Evolutionary conservation across 1,140 invertebrate species (phyloP).

Genomic region (Atta texana): DNA sequence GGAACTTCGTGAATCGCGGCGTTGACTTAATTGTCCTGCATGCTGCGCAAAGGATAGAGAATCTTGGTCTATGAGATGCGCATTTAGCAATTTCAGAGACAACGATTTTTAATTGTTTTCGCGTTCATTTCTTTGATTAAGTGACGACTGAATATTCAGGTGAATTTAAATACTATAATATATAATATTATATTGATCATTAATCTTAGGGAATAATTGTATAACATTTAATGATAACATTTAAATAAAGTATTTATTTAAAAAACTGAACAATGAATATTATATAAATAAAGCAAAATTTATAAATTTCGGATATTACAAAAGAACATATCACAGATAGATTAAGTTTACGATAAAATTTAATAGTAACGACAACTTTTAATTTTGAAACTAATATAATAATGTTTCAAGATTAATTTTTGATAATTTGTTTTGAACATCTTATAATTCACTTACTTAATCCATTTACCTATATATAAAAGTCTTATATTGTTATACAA

Average conservation of each 20-base stretch:
- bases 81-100: constrained; percentile 25
- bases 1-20: constrained; percentile 54
- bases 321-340: too few species aligned
- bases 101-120: neutral
- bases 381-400: too few species aligned
- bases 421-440: too few species aligned
- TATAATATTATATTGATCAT: neutral
- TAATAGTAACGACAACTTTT: too few species aligned
- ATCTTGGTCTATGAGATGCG: constrained; percentile 60
- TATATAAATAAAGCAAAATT: too few species aligned
- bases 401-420: too few species aligned
- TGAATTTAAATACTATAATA: neutral
- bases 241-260: neutral
- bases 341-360: too few species aligned
- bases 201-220: neutral
- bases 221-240: neutral
- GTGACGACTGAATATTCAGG: neutral
- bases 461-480: too few species aligned
- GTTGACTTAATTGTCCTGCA: constrained; percentile 72
- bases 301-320: too few species aligned
- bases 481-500: too few species aligned
- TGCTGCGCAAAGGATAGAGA: constrained; percentile 46
- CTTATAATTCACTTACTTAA: too few species aligned
- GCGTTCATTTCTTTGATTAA: neutral
- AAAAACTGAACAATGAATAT: too few species aligned